Evolutionary conservation across 2,888 invertebrate genomes (phyloP), one percentile per base, ranked within the genome.

Genomic region (Drosophila nr. perissopoda): DNA sequence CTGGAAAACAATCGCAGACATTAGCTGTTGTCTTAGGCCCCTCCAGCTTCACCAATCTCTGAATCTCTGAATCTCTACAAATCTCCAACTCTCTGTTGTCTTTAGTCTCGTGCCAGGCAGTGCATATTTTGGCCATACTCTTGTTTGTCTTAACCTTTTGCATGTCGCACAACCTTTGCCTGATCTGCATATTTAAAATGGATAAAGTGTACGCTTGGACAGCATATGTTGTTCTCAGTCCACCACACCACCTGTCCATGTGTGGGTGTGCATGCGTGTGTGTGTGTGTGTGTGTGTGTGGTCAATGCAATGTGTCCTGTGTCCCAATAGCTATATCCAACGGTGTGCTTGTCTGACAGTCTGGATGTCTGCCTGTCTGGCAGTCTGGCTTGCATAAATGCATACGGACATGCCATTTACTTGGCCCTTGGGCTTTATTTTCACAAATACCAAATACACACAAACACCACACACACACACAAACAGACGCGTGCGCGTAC

Each of bases 101-200:
- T 52, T 33, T 33, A 18, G 33, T 36, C 57, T 54, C 10, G 16
- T 34, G 25, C 46, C 46, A 25, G 16, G 10, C 54, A 67, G 57
- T 68, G 73, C 69, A 79, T 73, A 65, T 68, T 70, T 70, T 69
- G 75, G 65, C 48, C 61, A 75, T 74, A 71, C 57, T 72, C 82
- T 82, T 75, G 82, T 81, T 81, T 62, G 59, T 51, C 68, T 60
- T 72, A 81, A 81, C 81, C 84, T 83, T 81, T 81, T 56, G 61
- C 66, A 65, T 70, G 82, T 67, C 74, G 63, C 60, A 66, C 62
- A 76, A 70, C 74, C 75, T 76, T 68, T 82, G 81, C 77, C 86
- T 83, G 83, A 83, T 81, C 77, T 85, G 83, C 86, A 83, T 83
- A 85, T 86, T 75, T 83, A 86, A 83, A 80, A 83, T 81, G 71